Conservation (phyloP, 2,113 vertebrate species). For the Nyctibius bracteatus region DNA sequence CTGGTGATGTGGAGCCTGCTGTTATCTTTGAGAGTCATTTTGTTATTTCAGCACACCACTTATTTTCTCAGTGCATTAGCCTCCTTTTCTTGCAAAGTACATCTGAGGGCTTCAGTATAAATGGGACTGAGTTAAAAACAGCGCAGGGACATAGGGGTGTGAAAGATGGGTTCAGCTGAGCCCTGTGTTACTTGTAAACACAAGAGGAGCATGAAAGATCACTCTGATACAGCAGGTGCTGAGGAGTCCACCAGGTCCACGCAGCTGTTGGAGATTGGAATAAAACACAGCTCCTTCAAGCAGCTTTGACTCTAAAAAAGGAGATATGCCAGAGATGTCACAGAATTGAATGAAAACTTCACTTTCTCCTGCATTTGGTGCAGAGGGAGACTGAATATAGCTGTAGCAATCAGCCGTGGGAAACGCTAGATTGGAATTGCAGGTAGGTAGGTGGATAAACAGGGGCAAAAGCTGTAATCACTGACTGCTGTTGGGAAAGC, state of each 20-base stretch:
- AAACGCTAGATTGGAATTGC: not conserved
- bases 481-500: slow-evolving; percentile 12
- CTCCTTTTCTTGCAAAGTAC: not conserved
- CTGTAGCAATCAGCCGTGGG: not conserved
- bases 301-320: not conserved
- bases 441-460: slow-evolving; percentile 22
- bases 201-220: not conserved
- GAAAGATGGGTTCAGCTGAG: not conserved
- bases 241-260: not conserved
- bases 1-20: not conserved
- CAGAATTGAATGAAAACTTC: not conserved
- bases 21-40: not conserved
- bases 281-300: not conserved
- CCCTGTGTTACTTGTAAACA: not conserved
- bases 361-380: accelerated
- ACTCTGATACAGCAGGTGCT: not conserved
- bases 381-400: not conserved
- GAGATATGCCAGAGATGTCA: not conserved
- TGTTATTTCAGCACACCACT: not conserved
- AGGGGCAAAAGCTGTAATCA: not conserved
- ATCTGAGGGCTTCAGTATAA: not conserved
- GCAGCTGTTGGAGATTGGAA: accelerated
- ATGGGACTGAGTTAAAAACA: not conserved
- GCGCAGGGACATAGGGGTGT: not conserved
- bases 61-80: not conserved